phyloP scores from a whole-genome alignment of 2,113 vertebrate species.

The Glaucomys volans region DNA sequence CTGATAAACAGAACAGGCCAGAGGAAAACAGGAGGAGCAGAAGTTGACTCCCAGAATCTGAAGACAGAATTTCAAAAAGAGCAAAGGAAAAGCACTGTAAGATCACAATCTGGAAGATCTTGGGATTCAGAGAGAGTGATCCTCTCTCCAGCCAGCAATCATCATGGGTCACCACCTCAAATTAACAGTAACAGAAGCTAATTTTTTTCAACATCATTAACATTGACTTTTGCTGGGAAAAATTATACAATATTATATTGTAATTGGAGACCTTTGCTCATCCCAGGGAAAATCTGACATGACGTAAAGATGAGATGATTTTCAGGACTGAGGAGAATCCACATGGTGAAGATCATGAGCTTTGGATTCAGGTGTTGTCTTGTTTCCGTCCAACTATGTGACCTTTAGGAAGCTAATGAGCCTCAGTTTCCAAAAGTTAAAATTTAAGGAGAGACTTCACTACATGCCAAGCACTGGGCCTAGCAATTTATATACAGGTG shows the following conservation, averaged over 20 bases:
- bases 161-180: not conserved
- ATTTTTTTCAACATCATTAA: not conserved
- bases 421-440: not conserved
- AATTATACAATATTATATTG: not conserved
- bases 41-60: not conserved
- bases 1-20: not conserved
- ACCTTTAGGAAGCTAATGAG: not conserved
- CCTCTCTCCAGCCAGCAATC: not conserved
- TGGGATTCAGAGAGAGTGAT: not conserved
- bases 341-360: not conserved
- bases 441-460: not conserved
- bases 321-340: not conserved
- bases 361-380: not conserved
- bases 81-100: not conserved
- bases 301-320: not conserved
- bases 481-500: not conserved
- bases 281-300: slow-evolving; percentile 26
- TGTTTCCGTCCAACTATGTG: not conserved
- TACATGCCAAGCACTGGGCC: not conserved
- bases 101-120: not conserved
- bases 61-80: not conserved
- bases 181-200: not conserved
- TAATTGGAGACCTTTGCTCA: slow-evolving; percentile 50
- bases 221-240: slow-evolving; percentile 45
- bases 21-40: not conserved